Percentiles rank a stretch among this genome's conserved stretches.
Conservation (phyloP, 2,797 vertebrate species). For the Chloroceryle amazona region DNA sequence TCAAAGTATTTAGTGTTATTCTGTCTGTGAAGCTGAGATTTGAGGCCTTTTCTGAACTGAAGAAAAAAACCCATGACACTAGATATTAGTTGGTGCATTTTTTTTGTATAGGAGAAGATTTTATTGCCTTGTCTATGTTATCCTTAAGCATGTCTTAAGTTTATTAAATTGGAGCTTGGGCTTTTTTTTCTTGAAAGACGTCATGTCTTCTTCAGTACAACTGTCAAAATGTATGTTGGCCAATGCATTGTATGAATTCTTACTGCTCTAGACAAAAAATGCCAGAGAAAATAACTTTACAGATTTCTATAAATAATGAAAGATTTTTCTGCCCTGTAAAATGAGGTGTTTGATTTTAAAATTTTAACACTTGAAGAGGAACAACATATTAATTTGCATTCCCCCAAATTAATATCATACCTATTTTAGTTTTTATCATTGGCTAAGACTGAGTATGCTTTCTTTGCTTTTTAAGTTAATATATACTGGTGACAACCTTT, state of each 20-base stretch:
- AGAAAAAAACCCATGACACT: not conserved
- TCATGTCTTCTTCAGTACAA: not conserved
- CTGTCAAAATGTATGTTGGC: conserved; percentile 11
- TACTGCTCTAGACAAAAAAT: conserved; percentile 26
- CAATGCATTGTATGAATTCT: conserved; percentile 2
- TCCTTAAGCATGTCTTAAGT: not conserved
- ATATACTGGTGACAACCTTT: not conserved
- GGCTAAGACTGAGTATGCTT: not conserved
- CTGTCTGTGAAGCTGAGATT: not conserved
- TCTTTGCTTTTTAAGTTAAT: not conserved
- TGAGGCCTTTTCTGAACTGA: not conserved
- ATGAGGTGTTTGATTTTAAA: not conserved
- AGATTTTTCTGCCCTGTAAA: not conserved
- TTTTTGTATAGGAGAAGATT: not conserved
- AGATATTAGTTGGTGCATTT: not conserved
- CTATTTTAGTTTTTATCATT: not conserved
- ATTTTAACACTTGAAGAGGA: not conserved
- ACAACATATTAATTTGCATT: not conserved
- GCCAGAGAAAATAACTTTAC: not conserved
- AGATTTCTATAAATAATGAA: not conserved
- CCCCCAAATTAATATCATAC: not conserved
- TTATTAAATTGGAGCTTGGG: not conserved
- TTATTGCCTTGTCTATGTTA: not conserved
- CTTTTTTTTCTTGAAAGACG: not conserved
- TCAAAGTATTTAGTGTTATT: not conserved